Evolutionary conservation across 2,113 vertebrate genomes (phyloP), one percentile per base, ranked within the genome.

Genomic region (Pterocles burchelli): DNA sequence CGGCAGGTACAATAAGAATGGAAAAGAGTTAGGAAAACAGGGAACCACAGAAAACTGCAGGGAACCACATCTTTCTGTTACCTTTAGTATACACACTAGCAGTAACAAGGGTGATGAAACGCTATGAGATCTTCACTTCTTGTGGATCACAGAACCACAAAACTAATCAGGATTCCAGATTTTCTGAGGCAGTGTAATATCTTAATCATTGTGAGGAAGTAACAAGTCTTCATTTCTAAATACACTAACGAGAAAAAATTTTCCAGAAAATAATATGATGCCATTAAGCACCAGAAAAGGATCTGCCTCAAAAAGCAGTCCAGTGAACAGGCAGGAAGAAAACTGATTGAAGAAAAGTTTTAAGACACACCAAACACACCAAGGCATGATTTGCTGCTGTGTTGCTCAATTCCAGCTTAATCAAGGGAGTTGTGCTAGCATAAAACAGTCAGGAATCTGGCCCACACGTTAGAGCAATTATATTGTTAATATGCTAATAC

Each of bases 401-500:
- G 33, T 78, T 93, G 66, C 24, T 78, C 65, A 82, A 36, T 80
- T 63, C 29, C 76, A 86, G 16, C 22, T 71, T 59, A 89, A 81
- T 48, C 78, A 52, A 85, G 36, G 55, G 71, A 88, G 29, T 3
- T 63, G 33, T 2, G 2, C 18, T 59, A 62, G 38, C 51, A 33
- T 51, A 55, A 90, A 80, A 4, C 31, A 95, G 78, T 18, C 75
- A 91, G 85, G 59, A 93, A 77, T 83, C 63, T 66, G 87, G 61
- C 81, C 85, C 71, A 54, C 34, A 77, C 38, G 67, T 24, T 8
- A 63, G 31, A 97, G 65, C 57, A 94, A 87, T 91, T 80, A 83
- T 90, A 94, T 84, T 77, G 36, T 88, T 94, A 86, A 93, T 71
- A 93, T 38, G 17, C 34, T 92, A 75, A 88, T 80, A n/a, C 10